phyloP scores from a whole-genome alignment of 37 sponge, comb jelly and placozoan species.

The Theonella swinhoei region DNA sequence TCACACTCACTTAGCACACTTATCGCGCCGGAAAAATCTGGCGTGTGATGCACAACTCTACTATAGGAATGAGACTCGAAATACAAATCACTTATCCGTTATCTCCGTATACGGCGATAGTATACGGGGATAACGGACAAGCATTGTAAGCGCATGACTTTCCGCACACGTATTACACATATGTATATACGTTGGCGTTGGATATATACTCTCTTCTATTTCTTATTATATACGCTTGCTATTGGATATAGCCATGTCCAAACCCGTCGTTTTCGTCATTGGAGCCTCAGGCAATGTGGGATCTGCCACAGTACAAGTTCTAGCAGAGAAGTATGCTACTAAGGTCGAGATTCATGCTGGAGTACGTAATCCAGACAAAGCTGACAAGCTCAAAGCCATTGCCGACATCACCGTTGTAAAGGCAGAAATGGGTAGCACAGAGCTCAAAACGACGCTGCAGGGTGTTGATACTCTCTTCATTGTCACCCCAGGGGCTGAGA shows the following conservation, averaged over 20 bases:
- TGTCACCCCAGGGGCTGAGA: constrained; percentile 45
- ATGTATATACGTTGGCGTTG: too few species aligned
- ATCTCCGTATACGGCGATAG: too few species aligned
- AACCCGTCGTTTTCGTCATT: constrained; percentile 67
- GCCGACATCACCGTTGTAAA: constrained; percentile 47
- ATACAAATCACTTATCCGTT: too few species aligned
- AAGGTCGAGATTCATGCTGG: constrained; percentile 70
- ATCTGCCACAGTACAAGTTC: constrained; percentile 39
- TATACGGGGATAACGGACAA: too few species aligned
- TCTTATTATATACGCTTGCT: too few species aligned
- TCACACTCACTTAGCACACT: too few species aligned
- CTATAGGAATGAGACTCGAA: neutral
- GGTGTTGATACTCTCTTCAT: constrained; percentile 76
- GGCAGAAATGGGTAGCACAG: constrained; percentile 49
- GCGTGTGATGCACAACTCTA: neutral
- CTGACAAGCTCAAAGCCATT: constrained; percentile 21
- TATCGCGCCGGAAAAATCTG: too few species aligned
- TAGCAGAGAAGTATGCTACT: constrained; percentile 35
- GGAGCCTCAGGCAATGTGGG: constrained; percentile 67
- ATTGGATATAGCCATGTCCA: constrained; percentile 45
- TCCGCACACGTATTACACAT: too few species aligned
- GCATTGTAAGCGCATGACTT: too few species aligned
- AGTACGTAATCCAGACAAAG: constrained; percentile 63
- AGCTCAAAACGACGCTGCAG: constrained; percentile 15
- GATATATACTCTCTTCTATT: too few species aligned